phyloP scores from a whole-genome alignment of 2,888 invertebrate genomes.

The Pseudococcus viburni region DNA sequence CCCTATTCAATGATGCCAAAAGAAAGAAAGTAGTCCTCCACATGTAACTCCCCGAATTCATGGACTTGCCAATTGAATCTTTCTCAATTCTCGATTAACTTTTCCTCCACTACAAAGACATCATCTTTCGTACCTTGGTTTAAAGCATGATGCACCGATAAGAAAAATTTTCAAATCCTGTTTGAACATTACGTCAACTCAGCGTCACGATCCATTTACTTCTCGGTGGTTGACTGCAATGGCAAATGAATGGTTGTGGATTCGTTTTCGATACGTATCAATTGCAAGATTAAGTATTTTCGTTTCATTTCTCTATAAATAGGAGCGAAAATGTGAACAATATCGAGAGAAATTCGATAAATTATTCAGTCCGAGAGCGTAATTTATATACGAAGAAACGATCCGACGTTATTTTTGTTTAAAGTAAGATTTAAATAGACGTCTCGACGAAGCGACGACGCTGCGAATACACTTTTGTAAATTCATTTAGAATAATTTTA shows the following conservation, averaged over 20 bases:
- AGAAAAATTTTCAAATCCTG: too few species aligned
- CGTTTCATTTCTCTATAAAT: slow-evolving; percentile 46
- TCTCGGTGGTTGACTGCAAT: not conserved
- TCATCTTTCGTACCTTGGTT: too few species aligned
- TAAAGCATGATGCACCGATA: too few species aligned
- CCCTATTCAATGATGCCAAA: too few species aligned
- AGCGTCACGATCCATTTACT: slow-evolving; percentile 18
- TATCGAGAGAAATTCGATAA: slow-evolving; percentile 25
- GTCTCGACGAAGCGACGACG: not conserved
- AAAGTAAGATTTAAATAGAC: slow-evolving; percentile 11
- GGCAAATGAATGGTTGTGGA: not conserved
- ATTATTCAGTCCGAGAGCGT: slow-evolving; percentile 14
- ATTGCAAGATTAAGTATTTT: slow-evolving; percentile 37
- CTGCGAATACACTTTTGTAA: slow-evolving; percentile 10
- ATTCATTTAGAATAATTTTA: slow-evolving; percentile 15
- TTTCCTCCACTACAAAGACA: too few species aligned
- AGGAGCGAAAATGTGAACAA: slow-evolving; percentile 8
- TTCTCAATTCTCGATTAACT: too few species aligned
- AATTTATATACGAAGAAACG: slow-evolving; percentile 12
- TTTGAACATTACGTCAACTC: too few species aligned
- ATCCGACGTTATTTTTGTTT: not conserved
- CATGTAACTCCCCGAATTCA: too few species aligned
- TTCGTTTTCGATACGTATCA: slow-evolving; percentile 13
- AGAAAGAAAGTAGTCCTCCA: too few species aligned
- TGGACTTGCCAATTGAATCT: too few species aligned